These are phyloP conservation scores for Scaptodrosophila lebanonensis DNA, from an alignment of 1,140 invertebrate genomes.

Conservation along the genomic window DNA sequence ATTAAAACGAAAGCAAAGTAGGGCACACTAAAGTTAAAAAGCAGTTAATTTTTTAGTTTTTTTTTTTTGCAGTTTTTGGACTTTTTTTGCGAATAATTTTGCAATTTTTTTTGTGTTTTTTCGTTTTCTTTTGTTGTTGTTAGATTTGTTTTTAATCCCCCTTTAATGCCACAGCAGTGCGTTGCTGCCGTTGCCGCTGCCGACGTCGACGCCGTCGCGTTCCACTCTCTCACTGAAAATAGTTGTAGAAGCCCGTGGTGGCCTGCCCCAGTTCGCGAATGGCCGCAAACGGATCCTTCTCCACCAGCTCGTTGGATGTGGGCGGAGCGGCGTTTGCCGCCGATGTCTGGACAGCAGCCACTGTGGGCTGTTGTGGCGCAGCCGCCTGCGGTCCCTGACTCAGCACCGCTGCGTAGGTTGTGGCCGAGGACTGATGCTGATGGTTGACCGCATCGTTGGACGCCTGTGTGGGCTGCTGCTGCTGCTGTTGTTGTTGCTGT, in stretches of 20 bases:
- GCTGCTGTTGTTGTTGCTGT: constrained; percentile 36
- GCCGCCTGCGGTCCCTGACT: constrained; percentile 70
- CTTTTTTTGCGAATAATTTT: constrained; percentile 36
- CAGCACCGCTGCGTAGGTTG: constrained; percentile 78
- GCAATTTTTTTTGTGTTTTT: constrained; percentile 45
- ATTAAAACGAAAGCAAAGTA: constrained; percentile 55
- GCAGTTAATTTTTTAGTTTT: constrained; percentile 52
- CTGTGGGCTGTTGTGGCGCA: constrained; percentile 19
- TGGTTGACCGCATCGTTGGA: constrained; percentile 2
- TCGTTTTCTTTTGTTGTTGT: constrained; percentile 22
- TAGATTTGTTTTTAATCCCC: constrained; percentile 35
- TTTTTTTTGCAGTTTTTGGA: constrained; percentile 29
- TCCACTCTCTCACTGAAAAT: constrained; percentile 65
- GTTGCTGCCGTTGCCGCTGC: constrained; percentile 3
- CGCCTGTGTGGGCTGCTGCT: constrained; percentile 18
- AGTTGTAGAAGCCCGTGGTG: constrained; percentile 76
- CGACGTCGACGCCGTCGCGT: constrained; percentile 1
- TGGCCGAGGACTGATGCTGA: constrained; percentile 48
- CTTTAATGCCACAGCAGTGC: constrained; percentile 55
- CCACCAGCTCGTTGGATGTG: constrained; percentile 44
- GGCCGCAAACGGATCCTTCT: constrained; percentile 76
- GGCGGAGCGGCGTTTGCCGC: constrained; percentile 29
- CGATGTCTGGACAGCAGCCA: constrained; percentile 18
- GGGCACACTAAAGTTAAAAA: constrained; percentile 67
- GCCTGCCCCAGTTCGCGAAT: constrained; percentile 75